Percentiles rank a stretch among this genome's conserved stretches.
Conservation (phyloP, 2,113 vertebrate genomes). For the Cettia cetti region DNA sequence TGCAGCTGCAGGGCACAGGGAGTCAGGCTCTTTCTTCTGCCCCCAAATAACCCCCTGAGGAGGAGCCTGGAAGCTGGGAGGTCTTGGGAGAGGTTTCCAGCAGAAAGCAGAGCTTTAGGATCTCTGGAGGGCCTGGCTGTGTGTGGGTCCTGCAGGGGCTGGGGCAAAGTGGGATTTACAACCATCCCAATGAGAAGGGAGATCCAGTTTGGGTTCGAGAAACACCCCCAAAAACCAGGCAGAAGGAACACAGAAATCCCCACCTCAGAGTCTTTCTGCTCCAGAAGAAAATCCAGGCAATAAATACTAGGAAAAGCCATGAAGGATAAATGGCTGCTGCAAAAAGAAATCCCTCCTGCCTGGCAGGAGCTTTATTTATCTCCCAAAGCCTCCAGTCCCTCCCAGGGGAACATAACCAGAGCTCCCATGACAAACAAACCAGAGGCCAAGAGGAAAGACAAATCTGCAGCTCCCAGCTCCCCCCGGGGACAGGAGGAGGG, state of each 20-base stretch:
- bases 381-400: not conserved
- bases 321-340: not conserved
- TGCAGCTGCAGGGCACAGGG: not conserved
- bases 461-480: not conserved
- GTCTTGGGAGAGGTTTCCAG: not conserved
- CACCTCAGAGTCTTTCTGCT: not conserved
- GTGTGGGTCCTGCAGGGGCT: not conserved
- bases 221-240: not conserved
- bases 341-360: not conserved
- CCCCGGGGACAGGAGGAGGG: not conserved
- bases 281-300: not conserved
- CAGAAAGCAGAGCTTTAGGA: not conserved
- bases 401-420: not conserved
- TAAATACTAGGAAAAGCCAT: not conserved
- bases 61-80: not conserved
- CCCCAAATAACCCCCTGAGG: not conserved
- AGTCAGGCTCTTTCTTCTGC: constrained; percentile 2
- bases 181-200: not conserved
- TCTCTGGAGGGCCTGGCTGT: not conserved
- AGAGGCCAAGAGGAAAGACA: not conserved
- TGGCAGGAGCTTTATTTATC: not conserved
- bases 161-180: not conserved
- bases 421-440: not conserved
- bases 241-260: not conserved
- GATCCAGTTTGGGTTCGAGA: not conserved